Percentiles rank a stretch among this genome's conserved stretches.
Conservation (phyloP, 2,113 vertebrate species). For the Pomatorhinus ruficollis region DNA sequence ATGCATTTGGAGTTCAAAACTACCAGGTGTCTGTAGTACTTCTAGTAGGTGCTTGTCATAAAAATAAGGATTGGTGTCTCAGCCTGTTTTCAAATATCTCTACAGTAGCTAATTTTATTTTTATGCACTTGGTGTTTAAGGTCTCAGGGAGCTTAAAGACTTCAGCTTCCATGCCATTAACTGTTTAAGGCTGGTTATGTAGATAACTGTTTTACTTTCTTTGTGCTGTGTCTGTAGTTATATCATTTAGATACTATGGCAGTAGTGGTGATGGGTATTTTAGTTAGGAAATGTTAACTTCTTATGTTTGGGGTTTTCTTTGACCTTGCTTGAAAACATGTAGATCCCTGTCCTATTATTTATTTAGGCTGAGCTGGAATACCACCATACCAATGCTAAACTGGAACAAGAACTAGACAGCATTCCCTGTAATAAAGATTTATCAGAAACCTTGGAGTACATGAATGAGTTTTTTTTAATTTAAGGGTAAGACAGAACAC, state of each 20-base stretch:
- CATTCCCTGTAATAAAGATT: neutral
- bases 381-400: neutral
- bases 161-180: neutral
- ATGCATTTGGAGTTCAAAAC: neutral
- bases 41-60: neutral
- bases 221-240: neutral
- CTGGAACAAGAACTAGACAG: neutral
- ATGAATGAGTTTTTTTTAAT: neutral
- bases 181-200: neutral
- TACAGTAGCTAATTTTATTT: neutral
- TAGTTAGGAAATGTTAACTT: neutral
- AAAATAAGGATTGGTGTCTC: neutral
- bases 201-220: neutral
- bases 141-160: neutral
- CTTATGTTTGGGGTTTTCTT: neutral
- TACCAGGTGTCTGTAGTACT: neutral
- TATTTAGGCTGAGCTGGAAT: neutral
- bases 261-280: neutral
- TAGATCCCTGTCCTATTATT: neutral
- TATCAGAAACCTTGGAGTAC: neutral
- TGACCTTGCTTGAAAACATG: neutral
- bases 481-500: neutral
- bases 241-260: neutral
- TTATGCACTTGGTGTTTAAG: neutral
- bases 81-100: neutral